Base-by-base conservation (phyloP, 2,113 vertebrate genomes). In the Brachionichthys hirsutus region DNA sequence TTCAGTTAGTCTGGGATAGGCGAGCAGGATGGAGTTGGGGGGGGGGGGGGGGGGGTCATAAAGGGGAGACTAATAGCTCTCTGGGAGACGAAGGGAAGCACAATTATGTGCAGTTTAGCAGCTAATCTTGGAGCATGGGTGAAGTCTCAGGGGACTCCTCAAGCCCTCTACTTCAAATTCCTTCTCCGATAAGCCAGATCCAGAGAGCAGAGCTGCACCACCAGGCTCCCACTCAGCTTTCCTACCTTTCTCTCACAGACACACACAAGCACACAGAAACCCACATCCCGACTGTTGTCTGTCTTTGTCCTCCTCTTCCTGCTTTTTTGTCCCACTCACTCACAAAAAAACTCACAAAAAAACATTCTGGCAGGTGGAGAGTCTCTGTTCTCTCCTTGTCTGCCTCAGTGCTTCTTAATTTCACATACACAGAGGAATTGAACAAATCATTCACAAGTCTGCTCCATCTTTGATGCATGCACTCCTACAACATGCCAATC, bases 71-170 rank as follows among this genome's bases (percentile, higher is more conserved):
- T 94, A 95, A 95, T 94, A 93, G 94, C 92, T 94, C 85, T 90
- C 92, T 90, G 90, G 93, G 87, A 93, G 91, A 93, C 87, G 92
- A 85, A 85, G 90, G 92, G 92, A 93, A 94, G 94, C 92, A 91
- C 94, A 94, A 95, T 95, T 95, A 95, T 90, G 89, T 90, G 90
- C 92, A 93, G 93, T 95, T 94, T 92, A 93, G 92, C 92, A 90
- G 92, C 94, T 94, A 94, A 96, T 96, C 94, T 94, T 86, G 85
- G 89, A 89, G 90, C 89, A 93, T 92, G 93, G 91, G 92, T 91
- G 78, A 87, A 85, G 86, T 93, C 94, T 93, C 93, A 65, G 86
- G 94, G 90, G 94, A 92, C 85, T 92, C 93, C 90, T 88, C 92
- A 91, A 93, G 90, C 80, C 83, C 91, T 90, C 89, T 84, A 90